These are phyloP conservation scores for Dicranocentrus wangi DNA, from an alignment of 2,888 invertebrate species.

Conservation along the genomic window DNA sequence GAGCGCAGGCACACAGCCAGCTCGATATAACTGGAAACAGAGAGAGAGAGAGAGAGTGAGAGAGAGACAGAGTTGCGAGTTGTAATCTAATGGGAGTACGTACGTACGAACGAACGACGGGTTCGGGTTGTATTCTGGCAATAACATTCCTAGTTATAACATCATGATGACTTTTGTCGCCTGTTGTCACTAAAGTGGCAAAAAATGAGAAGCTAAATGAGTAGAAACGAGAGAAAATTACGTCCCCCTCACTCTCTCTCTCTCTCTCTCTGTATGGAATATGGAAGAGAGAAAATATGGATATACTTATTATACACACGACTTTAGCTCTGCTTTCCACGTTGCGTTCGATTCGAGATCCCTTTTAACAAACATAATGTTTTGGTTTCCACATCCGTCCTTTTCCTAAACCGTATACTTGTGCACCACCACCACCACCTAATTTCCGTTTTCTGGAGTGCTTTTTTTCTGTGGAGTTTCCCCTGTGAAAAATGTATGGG, in stretches of 20 bases:
- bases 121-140: too few relatives aligned
- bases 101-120: too few relatives aligned
- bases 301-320: neutral
- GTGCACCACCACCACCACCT: too few relatives aligned
- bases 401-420: slow-evolving; percentile 44
- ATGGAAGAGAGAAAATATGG: neutral
- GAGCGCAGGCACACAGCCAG: too few relatives aligned
- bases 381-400: slow-evolving; percentile 62
- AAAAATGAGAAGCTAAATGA: slow-evolving; percentile 63
- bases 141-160: slow-evolving; percentile 34
- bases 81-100: neutral
- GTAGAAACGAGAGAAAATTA: slow-evolving; percentile 36
- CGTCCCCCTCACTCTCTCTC: slow-evolving; percentile 4
- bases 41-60: too few relatives aligned
- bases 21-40: neutral
- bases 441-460: slow-evolving; percentile 47
- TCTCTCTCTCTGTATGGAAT: slow-evolving; percentile 1
- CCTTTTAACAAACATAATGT: slow-evolving; percentile 53
- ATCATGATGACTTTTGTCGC: slow-evolving; percentile 59
- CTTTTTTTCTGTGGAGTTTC: neutral
- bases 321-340: neutral
- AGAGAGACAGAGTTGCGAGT: neutral
- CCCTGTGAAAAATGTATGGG: neutral
- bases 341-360: too few relatives aligned
- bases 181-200: slow-evolving; percentile 63